A percentile compares a stretch with the other conserved stretches of the same genome.
phyloP scores from a whole-genome alignment of 1,140 invertebrate species.

The Papilio helenus region DNA sequence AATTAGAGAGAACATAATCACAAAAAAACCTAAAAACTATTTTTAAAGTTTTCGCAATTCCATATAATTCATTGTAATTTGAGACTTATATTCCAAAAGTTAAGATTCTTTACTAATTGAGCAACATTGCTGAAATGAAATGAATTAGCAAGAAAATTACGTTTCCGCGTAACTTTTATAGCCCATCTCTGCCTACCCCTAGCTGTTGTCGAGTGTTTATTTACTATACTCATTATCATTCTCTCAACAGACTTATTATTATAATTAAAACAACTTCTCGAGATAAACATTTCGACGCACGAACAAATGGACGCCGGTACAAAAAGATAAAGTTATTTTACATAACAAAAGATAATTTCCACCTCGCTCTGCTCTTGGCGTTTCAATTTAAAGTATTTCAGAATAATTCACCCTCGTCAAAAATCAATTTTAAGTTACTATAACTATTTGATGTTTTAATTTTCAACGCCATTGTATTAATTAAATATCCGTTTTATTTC shows the following conservation, averaged over 20 bases:
- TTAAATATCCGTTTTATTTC: not conserved
- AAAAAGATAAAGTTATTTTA: slow-evolving; percentile 17
- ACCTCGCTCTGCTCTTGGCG: slow-evolving; percentile 1
- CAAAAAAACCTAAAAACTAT: not conserved
- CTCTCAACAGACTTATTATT: slow-evolving; percentile 16
- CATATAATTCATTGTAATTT: too few relatives aligned
- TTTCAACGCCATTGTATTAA: not conserved
- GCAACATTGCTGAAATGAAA: not conserved
- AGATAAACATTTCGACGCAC: not conserved
- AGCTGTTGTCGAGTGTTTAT: not conserved
- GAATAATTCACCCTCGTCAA: not conserved
- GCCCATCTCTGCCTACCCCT: slow-evolving; percentile 1
- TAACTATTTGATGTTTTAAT: not conserved
- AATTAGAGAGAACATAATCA: not conserved
- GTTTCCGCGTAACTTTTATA: not conserved
- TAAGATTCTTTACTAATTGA: not conserved
- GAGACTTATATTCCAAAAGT: too few relatives aligned
- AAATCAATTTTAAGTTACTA: slow-evolving; percentile 11
- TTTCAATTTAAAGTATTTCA: slow-evolving; percentile 7
- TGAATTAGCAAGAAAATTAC: not conserved
- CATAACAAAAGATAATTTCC: slow-evolving; percentile 5
- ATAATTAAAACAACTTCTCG: slow-evolving; percentile 10
- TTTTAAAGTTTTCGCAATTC: not conserved
- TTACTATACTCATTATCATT: slow-evolving; percentile 12
- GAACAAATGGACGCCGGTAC: not conserved